These are phyloP conservation scores for Pogonognathellus flavescens DNA, from an alignment of 1,140 invertebrate genomes.

Conservation along the genomic window DNA sequence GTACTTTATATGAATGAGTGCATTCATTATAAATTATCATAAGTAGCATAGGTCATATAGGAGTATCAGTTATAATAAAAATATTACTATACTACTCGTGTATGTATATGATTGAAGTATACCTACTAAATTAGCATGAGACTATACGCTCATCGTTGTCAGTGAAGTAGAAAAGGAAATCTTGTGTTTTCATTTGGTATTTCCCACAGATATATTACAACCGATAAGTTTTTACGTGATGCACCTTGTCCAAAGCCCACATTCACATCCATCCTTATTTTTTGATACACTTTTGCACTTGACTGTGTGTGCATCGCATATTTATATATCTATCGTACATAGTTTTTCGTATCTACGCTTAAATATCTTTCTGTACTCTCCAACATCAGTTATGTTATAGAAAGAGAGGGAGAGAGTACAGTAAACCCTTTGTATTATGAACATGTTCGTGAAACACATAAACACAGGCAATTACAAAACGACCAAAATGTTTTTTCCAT, in stretches of 20 bases:
- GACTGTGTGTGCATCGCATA: background rate
- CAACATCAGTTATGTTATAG: background rate
- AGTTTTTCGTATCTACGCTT: no score
- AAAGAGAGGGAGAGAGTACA: background rate
- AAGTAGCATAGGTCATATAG: background rate
- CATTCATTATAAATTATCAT: background rate
- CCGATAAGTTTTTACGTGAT: conserved; percentile 44
- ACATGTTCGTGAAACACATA: background rate
- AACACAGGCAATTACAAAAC: no score
- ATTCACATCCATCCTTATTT: background rate
- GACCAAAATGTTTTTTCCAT: background rate
- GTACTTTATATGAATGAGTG: background rate
- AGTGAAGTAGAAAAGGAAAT: conserved; percentile 31
- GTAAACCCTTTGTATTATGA: background rate
- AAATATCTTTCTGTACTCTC: background rate
- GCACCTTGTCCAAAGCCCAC: background rate
- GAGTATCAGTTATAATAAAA: background rate
- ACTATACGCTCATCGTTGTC: background rate
- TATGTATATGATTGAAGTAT: no score
- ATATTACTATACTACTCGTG: background rate
- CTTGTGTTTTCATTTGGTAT: conserved; percentile 37
- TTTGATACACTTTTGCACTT: background rate
- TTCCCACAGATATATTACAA: conserved; percentile 30
- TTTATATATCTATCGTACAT: no score
- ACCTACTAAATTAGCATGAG: background rate